These are phyloP conservation scores for Pachymerium ferrugineum DNA, from an alignment of 2,888 invertebrate genomes.

Conservation along the genomic window DNA sequence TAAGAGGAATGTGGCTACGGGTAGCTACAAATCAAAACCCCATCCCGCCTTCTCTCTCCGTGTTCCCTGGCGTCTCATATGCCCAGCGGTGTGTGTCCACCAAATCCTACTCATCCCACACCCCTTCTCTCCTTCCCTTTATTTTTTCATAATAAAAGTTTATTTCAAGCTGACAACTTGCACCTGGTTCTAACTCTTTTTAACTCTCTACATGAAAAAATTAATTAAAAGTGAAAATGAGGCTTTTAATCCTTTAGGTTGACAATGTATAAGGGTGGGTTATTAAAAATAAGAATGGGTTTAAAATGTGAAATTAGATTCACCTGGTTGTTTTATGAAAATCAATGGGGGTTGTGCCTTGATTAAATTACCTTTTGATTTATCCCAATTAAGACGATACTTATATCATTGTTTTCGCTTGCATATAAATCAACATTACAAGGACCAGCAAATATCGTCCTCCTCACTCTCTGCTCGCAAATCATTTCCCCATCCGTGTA, in stretches of 20 bases:
- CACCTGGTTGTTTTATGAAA: conserved; percentile 29
- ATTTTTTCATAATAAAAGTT: neutral
- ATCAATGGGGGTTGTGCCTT: conserved; percentile 28
- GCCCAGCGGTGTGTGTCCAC: conserved; percentile 22
- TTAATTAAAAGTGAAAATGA: conserved; percentile 3
- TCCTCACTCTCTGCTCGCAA: conserved; percentile 9
- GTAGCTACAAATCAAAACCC: conserved; percentile 19
- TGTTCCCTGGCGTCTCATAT: conserved; percentile 13
- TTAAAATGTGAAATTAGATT: conserved; percentile 12
- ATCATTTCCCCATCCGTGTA: conserved; percentile 17
- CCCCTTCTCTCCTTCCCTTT: neutral
- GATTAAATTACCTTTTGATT: conserved; percentile 32
- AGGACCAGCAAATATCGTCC: conserved; percentile 25
- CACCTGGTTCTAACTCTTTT: no score
- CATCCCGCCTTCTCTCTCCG: conserved; percentile 20
- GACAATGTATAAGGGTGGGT: no score
- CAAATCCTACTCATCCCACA: no score
- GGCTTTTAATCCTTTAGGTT: no score
- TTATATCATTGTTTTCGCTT: conserved; percentile 31
- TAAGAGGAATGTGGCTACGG: conserved; percentile 30
- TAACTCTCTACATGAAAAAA: no score
- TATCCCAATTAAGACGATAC: conserved; percentile 32
- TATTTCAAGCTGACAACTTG: no score
- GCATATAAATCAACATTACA: conserved; percentile 31
- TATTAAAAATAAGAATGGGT: neutral